These are phyloP conservation scores for Trichogramma pretiosum DNA, from an alignment of 1,140 invertebrate genomes.

Conservation along the genomic window DNA sequence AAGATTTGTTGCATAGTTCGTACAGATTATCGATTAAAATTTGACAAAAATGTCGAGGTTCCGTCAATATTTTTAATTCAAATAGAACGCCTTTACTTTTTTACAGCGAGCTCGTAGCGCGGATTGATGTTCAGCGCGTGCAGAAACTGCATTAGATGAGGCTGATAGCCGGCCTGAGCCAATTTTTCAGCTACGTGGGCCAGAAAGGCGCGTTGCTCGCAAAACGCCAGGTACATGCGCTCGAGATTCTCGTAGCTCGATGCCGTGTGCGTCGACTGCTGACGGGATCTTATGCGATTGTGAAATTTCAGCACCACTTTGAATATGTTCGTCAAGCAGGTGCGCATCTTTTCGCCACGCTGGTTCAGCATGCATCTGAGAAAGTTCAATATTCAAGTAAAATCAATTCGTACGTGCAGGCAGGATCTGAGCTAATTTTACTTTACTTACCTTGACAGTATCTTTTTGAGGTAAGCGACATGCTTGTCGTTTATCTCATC, in stretches of 20 bases:
- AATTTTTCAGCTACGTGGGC: slow-evolving; percentile 39
- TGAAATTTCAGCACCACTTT: slow-evolving; percentile 64
- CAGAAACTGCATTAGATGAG: slow-evolving; percentile 40
- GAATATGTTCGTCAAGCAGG: slow-evolving; percentile 58
- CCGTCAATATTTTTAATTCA: too few species aligned
- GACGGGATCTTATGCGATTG: slow-evolving; percentile 42
- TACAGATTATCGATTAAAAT: too few species aligned
- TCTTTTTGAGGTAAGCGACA: slow-evolving; percentile 61
- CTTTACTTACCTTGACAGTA: slow-evolving; percentile 48
- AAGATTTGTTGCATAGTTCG: too few species aligned
- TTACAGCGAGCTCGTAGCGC: slow-evolving; percentile 31
- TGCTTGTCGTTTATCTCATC: slow-evolving; percentile 62
- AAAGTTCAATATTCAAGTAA: slow-evolving; percentile 24
- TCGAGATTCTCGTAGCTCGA: slow-evolving; percentile 34
- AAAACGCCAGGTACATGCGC: slow-evolving; percentile 39
- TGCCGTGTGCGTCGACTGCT: slow-evolving; percentile 24
- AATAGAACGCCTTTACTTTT: slow-evolving; percentile 20
- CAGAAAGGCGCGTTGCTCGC: slow-evolving; percentile 35
- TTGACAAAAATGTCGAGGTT: too few species aligned
- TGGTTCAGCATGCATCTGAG: slow-evolving; percentile 61
- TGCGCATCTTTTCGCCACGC: slow-evolving; percentile 54
- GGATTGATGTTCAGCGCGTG: slow-evolving; percentile 42
- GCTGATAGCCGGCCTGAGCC: slow-evolving; percentile 40
- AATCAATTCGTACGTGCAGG: neutral
- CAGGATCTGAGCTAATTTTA: neutral